These are phyloP conservation scores for Drosophila ohnishii DNA, from an alignment of 1,140 invertebrate species.

Conservation along the genomic window DNA sequence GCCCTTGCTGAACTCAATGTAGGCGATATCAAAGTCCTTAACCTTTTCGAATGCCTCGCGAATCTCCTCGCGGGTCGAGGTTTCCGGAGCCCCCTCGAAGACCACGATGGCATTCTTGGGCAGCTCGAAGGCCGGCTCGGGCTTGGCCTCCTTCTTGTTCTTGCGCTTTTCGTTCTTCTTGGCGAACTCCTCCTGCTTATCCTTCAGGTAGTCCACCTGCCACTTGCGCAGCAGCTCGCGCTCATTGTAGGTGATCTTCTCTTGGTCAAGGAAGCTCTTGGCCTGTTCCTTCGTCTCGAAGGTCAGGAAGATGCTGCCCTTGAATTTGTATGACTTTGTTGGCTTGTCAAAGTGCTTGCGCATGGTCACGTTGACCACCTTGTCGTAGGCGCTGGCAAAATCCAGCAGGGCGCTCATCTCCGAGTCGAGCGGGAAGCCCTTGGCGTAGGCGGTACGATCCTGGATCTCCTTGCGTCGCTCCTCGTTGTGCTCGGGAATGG, in stretches of 20 bases:
- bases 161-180: constrained; percentile 83
- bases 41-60: constrained; percentile 87
- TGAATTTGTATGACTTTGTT: constrained; percentile 88
- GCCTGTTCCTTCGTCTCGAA: constrained; percentile 91
- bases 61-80: constrained; percentile 88
- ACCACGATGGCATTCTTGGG: constrained; percentile 89
- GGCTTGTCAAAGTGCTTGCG: constrained; percentile 88
- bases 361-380: constrained; percentile 91
- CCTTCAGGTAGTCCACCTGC: constrained; percentile 88
- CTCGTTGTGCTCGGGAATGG: constrained; percentile 93
- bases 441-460: constrained; percentile 92
- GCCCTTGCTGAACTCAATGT: constrained; percentile 89
- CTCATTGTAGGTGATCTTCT: constrained; percentile 88
- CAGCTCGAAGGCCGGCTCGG: constrained; percentile 84
- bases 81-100: constrained; percentile 86
- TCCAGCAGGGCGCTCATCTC: constrained; percentile 89
- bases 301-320: constrained; percentile 95
- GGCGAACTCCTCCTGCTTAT: constrained; percentile 87
- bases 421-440: constrained; percentile 92
- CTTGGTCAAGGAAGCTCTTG: constrained; percentile 84
- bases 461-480: constrained; percentile 91
- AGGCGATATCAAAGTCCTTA: constrained; percentile 87
- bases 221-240: constrained; percentile 88
- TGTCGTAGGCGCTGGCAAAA: constrained; percentile 89
- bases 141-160: constrained; percentile 84